These are phyloP conservation scores for Heteromyza rotundicornis DNA, from an alignment of 2,888 invertebrate genomes.

Conservation along the genomic window DNA sequence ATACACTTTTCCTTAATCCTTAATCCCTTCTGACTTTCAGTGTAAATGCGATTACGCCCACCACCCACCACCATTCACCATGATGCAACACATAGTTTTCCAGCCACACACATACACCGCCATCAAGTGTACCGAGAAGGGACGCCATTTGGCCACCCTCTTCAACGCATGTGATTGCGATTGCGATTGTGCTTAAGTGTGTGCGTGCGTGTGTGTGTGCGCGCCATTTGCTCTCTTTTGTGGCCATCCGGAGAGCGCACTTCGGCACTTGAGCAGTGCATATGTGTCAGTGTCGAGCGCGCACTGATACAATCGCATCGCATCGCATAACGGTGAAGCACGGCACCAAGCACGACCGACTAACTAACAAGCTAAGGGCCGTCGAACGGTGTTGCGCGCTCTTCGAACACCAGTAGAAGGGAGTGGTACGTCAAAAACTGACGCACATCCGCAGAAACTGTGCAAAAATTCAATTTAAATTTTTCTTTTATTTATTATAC, in stretches of 20 bases:
- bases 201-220: not conserved
- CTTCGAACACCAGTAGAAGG: conserved; percentile 59
- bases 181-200: not conserved
- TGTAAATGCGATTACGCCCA: not conserved
- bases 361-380: not conserved
- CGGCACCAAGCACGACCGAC: not conserved
- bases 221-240: not conserved
- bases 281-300: not conserved
- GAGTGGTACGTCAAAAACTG: conserved; percentile 64
- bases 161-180: conserved; percentile 3
- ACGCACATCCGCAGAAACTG: conserved; percentile 62
- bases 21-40: not conserved
- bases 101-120: no score
- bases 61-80: not conserved
- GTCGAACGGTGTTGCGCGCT: not conserved
- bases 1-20: not conserved
- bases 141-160: conserved; percentile 8
- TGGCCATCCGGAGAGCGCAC: not conserved
- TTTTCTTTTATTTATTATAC: conserved; percentile 9
- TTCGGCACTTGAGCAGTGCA: conserved; percentile 6
- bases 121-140: not conserved
- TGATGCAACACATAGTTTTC: conserved; percentile 23
- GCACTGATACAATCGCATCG: not conserved
- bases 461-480: conserved; percentile 24
- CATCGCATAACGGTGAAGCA: not conserved